Base-by-base conservation (phyloP, 2,888 invertebrate species). In the Augochlorella aurata region DNA sequence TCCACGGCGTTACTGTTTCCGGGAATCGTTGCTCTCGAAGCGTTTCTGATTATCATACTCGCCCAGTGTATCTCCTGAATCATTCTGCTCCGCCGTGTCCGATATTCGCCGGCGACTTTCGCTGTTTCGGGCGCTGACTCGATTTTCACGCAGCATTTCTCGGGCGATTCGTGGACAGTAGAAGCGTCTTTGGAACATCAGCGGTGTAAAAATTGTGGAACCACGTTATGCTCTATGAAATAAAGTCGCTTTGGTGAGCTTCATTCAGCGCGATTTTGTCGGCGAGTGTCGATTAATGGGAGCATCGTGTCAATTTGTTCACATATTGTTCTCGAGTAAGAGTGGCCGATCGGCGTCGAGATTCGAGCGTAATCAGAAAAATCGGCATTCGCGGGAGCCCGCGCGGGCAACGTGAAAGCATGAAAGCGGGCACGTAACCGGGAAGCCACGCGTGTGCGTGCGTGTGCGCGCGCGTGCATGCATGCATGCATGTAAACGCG, bases 401-500 rank as follows among this genome's bases (percentile, higher is more conserved):
- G 21, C 45, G 38, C n/a, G 67, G 49, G 47, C 47, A 58, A 58
- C 54, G 54, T 58, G 54, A 58, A 58, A 58, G 54, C 65, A 73
- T 50, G 65, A 67, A 61, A 67, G 58, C 47, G 38, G 50, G 49
- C 67, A 50, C 67, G 77, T 74, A 78, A 74, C 78, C 68, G 70
- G 69, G 79, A 76, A 79, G 76, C 65, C 76, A 70, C 44, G 71
- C 71, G 71, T 72, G 72, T 68, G 63, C 68, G 71, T 45, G 61
- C 63, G 18, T 44, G 38, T 7, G 38, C 69, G 69, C 54, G 44
- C 54, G 69, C 63, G 75, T 58, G 54, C 54, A 24, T 21, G 54
- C 54, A 49, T 52, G 79, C 73, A 58, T 74, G 79, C 79, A 47
- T 75, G 72, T 65, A 70, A 83, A 77, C 77, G 47, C 45, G 72